Percentiles rank a stretch among this genome's conserved stretches.
These are phyloP conservation scores for Hippocampus guttulatus DNA, from an alignment of 2,113 vertebrate species.

Conservation along the genomic window DNA sequence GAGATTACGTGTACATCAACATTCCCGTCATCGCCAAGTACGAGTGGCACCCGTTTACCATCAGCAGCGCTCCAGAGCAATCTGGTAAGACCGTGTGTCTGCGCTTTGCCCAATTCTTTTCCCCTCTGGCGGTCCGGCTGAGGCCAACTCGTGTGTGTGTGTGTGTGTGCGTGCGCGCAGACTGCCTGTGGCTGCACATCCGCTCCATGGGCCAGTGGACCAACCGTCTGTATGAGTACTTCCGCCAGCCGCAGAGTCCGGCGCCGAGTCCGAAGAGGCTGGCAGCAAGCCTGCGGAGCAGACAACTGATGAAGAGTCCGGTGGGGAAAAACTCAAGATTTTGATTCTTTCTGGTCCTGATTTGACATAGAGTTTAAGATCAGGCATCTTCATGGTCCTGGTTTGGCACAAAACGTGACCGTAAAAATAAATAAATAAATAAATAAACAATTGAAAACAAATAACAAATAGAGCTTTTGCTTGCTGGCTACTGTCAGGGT, in stretches of 20 bases:
- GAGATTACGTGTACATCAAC: constrained; percentile 90
- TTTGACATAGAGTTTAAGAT: too few relatives aligned
- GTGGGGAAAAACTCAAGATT: background rate
- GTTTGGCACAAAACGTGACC: too few relatives aligned
- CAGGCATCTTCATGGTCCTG: too few relatives aligned
- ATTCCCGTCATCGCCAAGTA: constrained; percentile 81
- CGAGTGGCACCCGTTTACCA: constrained; percentile 92
- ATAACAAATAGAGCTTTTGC: too few relatives aligned
- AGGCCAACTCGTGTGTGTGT: background rate
- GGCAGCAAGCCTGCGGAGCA: constrained; percentile 51
- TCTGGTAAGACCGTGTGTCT: constrained; percentile 60
- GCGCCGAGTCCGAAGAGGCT: constrained; percentile 28
- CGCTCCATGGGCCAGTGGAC: constrained; percentile 88
- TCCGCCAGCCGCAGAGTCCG: constrained; percentile 53
- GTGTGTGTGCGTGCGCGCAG: constrained; percentile 56
- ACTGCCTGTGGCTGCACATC: constrained; percentile 83
- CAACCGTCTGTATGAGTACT: constrained; percentile 80
- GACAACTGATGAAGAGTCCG: constrained; percentile 38
- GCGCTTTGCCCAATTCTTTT: too few relatives aligned
- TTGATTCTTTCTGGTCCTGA: too few relatives aligned
- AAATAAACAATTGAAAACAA: too few relatives aligned
- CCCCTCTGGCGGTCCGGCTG: background rate
- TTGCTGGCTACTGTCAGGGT: too few relatives aligned
- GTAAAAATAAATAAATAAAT: too few relatives aligned
- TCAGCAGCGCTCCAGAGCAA: constrained; percentile 91